phyloP scores from a whole-genome alignment of 2,113 vertebrate species.

The Bubo blakistoni region DNA sequence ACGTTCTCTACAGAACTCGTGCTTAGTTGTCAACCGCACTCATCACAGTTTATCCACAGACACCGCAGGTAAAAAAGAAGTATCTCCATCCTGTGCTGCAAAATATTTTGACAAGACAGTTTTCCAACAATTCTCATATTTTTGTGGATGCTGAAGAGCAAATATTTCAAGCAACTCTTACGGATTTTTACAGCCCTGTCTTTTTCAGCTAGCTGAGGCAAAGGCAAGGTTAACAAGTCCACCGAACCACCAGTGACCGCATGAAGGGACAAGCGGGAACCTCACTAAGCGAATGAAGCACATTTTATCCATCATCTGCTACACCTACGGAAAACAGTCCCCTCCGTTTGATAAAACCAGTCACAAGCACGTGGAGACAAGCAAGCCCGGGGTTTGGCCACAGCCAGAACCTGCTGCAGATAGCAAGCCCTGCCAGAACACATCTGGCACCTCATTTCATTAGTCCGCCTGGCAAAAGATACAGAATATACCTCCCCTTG shows the following conservation, averaged over 20 bases:
- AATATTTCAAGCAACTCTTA: accelerated
- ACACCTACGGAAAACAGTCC: accelerated
- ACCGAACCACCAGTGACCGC: not conserved
- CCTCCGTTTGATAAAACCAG: accelerated
- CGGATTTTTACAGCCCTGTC: not conserved
- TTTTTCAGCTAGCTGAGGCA: not conserved
- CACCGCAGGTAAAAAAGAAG: accelerated
- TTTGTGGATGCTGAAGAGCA: accelerated
- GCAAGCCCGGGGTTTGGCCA: accelerated
- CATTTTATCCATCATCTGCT: not conserved
- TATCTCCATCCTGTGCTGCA: not conserved
- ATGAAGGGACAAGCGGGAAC: no score
- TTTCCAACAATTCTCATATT: not conserved
- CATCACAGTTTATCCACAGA: not conserved
- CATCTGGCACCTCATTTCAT: not conserved
- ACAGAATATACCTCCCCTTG: accelerated
- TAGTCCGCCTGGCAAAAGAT: not conserved
- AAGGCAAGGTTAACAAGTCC: not conserved
- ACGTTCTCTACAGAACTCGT: not conserved
- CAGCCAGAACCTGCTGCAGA: not conserved
- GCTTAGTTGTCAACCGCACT: not conserved
- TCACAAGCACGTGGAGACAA: accelerated
- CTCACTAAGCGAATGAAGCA: accelerated
- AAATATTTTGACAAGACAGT: not conserved
- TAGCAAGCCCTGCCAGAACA: not conserved